phyloP scores from a whole-genome alignment of 2,113 vertebrate species.

The Oncorhynchus nerka region DNA sequence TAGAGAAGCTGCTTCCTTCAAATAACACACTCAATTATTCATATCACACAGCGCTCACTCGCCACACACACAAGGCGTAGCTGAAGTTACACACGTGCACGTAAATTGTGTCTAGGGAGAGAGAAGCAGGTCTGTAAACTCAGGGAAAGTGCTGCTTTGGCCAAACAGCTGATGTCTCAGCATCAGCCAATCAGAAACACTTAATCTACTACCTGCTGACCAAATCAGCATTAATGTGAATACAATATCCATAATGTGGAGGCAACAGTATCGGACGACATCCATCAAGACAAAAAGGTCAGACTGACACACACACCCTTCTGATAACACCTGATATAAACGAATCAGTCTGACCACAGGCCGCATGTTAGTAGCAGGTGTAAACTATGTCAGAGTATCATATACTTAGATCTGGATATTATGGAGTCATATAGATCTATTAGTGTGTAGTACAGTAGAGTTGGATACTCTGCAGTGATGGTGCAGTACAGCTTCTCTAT shows the following conservation, averaged over 20 bases:
- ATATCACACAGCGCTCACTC: conserved; percentile 31
- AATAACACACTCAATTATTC: conserved; percentile 76
- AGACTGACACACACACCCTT: not conserved
- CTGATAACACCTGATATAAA: not conserved
- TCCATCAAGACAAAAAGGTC: conserved; percentile 10
- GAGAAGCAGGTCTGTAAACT: conserved; percentile 32
- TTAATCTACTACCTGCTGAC: conserved; percentile 36
- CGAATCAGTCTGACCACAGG: conserved; percentile 17
- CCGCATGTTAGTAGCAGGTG: not conserved
- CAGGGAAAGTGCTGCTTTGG: not conserved
- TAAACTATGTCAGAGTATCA: no score
- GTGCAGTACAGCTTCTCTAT: no score
- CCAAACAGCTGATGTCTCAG: conserved; percentile 13
- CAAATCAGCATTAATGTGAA: conserved; percentile 3
- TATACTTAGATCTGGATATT: no score
- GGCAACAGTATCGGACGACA: conserved; percentile 4
- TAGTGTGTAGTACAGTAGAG: no score
- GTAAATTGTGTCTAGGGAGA: not conserved
- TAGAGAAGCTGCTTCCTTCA: conserved; percentile 68
- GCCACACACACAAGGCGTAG: not conserved
- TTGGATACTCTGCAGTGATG: no score
- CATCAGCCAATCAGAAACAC: conserved; percentile 28
- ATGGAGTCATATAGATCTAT: no score
- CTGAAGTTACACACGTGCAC: not conserved
- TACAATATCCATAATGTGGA: conserved; percentile 5